phyloP scores from a whole-genome alignment of 2,888 invertebrate species.

The Aporophyla lueneburgensis region DNA sequence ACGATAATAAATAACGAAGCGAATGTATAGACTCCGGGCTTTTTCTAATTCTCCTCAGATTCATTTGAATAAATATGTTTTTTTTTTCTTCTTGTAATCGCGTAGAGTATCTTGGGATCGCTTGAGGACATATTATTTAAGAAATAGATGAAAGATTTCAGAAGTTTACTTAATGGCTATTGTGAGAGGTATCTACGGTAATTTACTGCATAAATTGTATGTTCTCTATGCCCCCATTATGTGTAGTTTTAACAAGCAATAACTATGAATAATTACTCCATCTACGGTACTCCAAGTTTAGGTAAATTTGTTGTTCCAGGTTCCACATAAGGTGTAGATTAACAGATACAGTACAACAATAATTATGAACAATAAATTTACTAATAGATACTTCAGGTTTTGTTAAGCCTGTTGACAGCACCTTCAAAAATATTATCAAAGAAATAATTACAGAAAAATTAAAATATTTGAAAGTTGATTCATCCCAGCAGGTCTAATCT shows the following conservation, averaged over 20 bases:
- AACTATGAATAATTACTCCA: neutral
- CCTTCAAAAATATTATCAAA: neutral
- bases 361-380: too few species aligned
- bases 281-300: too few species aligned
- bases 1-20: constrained; percentile 59
- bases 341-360: too few species aligned
- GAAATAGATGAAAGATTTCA: neutral
- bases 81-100: constrained; percentile 20
- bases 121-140: constrained; percentile 34
- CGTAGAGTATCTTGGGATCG: constrained; percentile 9
- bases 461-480: constrained; percentile 8
- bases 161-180: constrained; percentile 12
- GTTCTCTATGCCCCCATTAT: neutral
- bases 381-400: too few species aligned
- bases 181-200: neutral
- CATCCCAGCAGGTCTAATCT: neutral
- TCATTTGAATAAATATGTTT: constrained; percentile 45
- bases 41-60: constrained; percentile 40
- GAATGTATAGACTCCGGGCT: constrained; percentile 22
- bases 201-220: neutral
- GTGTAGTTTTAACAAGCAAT: neutral
- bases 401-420: neutral
- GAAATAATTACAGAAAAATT: neutral
- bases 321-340: too few species aligned
- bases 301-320: too few species aligned